These are phyloP conservation scores for Dicroscelio sp. DNA, from an alignment of 2,888 invertebrate species.

Conservation along the genomic window DNA sequence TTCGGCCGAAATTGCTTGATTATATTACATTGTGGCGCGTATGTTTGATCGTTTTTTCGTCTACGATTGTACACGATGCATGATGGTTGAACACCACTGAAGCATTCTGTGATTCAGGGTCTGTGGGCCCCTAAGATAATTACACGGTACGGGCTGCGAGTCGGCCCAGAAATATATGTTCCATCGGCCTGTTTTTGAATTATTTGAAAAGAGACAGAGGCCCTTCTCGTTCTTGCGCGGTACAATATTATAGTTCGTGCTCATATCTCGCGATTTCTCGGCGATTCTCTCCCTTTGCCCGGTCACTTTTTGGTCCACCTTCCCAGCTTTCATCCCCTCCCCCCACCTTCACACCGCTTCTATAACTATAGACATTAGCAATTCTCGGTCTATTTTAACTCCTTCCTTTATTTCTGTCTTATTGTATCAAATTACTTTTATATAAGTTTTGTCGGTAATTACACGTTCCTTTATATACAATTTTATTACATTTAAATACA, in stretches of 20 bases:
- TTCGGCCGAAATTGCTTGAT: conserved; percentile 53
- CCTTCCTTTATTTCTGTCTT: conserved; percentile 1
- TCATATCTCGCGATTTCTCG: conserved; percentile 89
- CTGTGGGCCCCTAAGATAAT: conserved; percentile 91
- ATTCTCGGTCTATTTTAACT: conserved; percentile 56
- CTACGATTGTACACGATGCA: conserved; percentile 61
- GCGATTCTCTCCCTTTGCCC: conserved; percentile 83
- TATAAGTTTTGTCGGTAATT: conserved; percentile 54
- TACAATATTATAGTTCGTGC: conserved; percentile 90
- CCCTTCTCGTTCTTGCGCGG: conserved; percentile 82
- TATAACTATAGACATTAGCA: conserved; percentile 72
- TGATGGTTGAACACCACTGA: conserved; percentile 90
- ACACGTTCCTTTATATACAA: conserved; percentile 8
- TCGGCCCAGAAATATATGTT: conserved; percentile 91
- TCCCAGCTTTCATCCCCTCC: conserved; percentile 53
- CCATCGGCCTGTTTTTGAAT: conserved; percentile 91
- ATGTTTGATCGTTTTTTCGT: conserved; percentile 67
- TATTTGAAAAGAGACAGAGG: conserved; percentile 91
- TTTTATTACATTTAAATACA: conserved; percentile 54
- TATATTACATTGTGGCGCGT: conserved; percentile 56
- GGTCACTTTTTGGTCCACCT: conserved; percentile 71
- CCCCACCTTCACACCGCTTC: conserved; percentile 66
- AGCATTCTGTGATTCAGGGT: conserved; percentile 89
- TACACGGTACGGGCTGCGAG: conserved; percentile 91
- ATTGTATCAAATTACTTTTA: conserved; percentile 68